Base-by-base conservation (phyloP, 1,140 invertebrate species). In the Dysdera silvatica region DNA sequence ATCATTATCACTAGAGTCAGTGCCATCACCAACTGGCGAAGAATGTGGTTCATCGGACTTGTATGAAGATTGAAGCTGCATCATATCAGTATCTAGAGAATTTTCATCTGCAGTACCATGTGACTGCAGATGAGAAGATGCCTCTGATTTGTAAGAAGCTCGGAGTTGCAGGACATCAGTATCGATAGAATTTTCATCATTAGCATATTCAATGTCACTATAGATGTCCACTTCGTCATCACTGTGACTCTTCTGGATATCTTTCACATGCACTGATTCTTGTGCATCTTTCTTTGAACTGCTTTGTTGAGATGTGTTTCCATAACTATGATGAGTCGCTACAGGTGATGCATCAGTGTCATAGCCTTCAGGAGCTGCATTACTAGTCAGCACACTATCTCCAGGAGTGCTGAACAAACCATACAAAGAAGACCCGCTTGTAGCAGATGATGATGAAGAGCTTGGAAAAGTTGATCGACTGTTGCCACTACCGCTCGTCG, bases 71-170 rank as follows among this genome's bases (percentile, higher is more conserved):
- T 62, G 51, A 4, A 48, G 26, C 4, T 51, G 24, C 23, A 43
- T 37, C 32, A 51, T 26, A 58, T 49, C 24, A n/a, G 62, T 57
- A 58, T 37, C 54, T 5, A 55, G 40, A 3, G 20, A 16, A 35
- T 45, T 45, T 37, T 66, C 57, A 10, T 68, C 68, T 65, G 67
- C 67, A 49, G 69, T 61, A 24, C 80, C 47, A 82, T 81, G 62
- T 82, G 81, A 69, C 80, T 80, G 64, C 82, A 82, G 31, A 82
- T 77, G 69, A n/a, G n/a, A n/a, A n/a, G 49, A 52, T 10, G 62
- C 54, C 20, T 67, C 66, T 37, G 52, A 57, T 10, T 51, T 66
- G 18, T 40, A 56, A 6, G 41, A 29, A 8, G 49, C 35, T 54
- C 59, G 51, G 4, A 48, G 26, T 5, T 51, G 24, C 23, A 43